Base-by-base conservation (phyloP, 2,113 vertebrate species). In the Megaceryle torquata region DNA sequence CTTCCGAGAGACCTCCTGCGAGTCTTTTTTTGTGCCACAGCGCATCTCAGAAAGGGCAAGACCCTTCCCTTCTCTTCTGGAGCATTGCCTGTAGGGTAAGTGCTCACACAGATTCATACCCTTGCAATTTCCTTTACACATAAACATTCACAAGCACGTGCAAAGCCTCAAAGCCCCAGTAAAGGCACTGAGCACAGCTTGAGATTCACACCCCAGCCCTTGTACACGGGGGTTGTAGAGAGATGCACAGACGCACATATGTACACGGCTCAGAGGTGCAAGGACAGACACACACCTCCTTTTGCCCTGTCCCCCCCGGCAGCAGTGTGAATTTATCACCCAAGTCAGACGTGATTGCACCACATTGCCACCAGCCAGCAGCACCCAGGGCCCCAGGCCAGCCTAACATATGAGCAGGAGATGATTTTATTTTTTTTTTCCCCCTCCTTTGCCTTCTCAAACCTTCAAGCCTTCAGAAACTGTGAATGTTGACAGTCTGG, bases 141-240 rank as follows among this genome's bases (percentile, higher is more conserved):
- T 2, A 35, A 80, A 48, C 50, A 3, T 15, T 9, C 59, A 56
- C 46, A 35, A 15, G 50, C 15, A 6, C 0, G 2, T 29, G 37
- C 63, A 63, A 41, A 68, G 57, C 57, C 59, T 50, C 70, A 24
- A 10, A 25, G 76, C 43, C 41, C 14, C 13, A 18, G 3, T 8
- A 25, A 15, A 16, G 13, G 44, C 51, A 18, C 54, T 2, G 20
- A 61, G 53, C 57, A 39, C 57, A 31, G 57, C 46, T 41, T 20
- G 18, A 6, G 10, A 26, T 6, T 5, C 70, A 43, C 53, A 16
- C 31, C 46, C 25, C 54, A 59, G 21, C 28, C 21, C 37, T 44
- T 13, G 10, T 3, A 25, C 4, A 6, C 7, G 5, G 5, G 2
- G 3, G 2, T 50, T 72, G 46, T 21, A 35, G 19, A 41, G 2